Evolutionary conservation across 1,140 invertebrate genomes (phyloP), one percentile per base, ranked within the genome.

Genomic region (Oncopodura yosiiana): DNA sequence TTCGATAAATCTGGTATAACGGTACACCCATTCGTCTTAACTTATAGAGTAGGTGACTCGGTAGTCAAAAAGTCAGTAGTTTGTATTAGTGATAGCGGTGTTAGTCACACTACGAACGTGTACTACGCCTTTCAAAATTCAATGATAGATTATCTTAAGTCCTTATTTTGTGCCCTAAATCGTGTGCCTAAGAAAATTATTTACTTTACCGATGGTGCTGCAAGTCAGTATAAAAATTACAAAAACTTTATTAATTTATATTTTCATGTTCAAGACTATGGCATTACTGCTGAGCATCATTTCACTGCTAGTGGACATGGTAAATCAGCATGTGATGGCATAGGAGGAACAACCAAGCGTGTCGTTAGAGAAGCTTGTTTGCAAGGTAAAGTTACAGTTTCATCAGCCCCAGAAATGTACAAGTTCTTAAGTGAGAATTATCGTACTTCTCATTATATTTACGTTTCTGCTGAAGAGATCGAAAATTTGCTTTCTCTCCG

Each of bases 291-390:
- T 9, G 63, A 66, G 42, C 69, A 66, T 66, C 54, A 67, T 54
- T 66, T 65, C 50, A 66, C 60, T 61, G 65, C 66, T 23, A 68
- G 67, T 32, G 55, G 60, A 11, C 70, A 66, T 49, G 70, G 56
- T n/a, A 67, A 72, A 65, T 64, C 69, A 41, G 70, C 70, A 32
- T 73, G 70, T 29, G 73, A 74, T 51, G 67, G 64, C 26, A 54
- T 68, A 23, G 61, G 63, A 9, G 68, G n/a, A n/a, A n/a, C n/a
- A n/a, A n/a, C n/a, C n/a, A n/a, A n/a, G n/a, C n/a, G n/a, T n/a
- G n/a, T n/a, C n/a, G n/a, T n/a, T n/a, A n/a, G n/a, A n/a, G n/a
- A n/a, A n/a, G n/a, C n/a, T n/a, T n/a, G n/a, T n/a, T n/a, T n/a
- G n/a, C n/a, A n/a, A n/a, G n/a, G n/a, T n/a, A n/a, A n/a, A n/a